Evolutionary conservation across 2,797 vertebrate genomes (phyloP).

Genomic region (Xenentodon cancila): DNA sequence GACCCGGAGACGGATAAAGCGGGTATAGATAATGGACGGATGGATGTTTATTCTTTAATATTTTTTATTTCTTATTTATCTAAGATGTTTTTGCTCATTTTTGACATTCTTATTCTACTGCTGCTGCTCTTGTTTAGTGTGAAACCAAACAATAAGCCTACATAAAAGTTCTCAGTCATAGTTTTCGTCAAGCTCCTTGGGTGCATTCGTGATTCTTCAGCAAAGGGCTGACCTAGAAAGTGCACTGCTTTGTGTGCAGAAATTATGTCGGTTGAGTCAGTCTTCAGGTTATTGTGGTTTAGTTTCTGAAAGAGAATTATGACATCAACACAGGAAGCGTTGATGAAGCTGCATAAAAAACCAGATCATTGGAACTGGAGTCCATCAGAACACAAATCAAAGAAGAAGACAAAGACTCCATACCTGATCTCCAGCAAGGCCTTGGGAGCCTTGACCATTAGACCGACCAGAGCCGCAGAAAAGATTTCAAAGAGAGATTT

Average conservation of each 20-base stretch:
- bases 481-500: not conserved
- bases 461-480: not conserved
- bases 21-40: too few species aligned
- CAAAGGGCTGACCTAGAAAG: conserved; percentile 53
- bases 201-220: not conserved
- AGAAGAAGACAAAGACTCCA: not conserved
- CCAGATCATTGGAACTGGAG: not conserved
- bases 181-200: not conserved
- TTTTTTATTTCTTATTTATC: too few species aligned
- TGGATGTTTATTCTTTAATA: too few species aligned
- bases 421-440: conserved; percentile 27
- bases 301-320: not conserved
- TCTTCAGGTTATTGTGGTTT: conserved; percentile 29
- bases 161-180: not conserved
- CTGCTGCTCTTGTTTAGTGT: too few species aligned
- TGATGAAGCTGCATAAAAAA: conserved; percentile 40
- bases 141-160: too few species aligned
- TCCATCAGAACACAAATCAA: conserved; percentile 24
- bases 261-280: conserved; percentile 45
- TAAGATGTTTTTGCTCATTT: too few species aligned
- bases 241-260: conserved; percentile 11
- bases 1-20: too few species aligned
- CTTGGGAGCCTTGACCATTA: conserved; percentile 5
- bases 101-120: too few species aligned
- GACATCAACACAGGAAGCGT: conserved; percentile 48